Evolutionary conservation across 2,113 vertebrate genomes (phyloP).

Genomic region (Microtus pennsylvanicus): DNA sequence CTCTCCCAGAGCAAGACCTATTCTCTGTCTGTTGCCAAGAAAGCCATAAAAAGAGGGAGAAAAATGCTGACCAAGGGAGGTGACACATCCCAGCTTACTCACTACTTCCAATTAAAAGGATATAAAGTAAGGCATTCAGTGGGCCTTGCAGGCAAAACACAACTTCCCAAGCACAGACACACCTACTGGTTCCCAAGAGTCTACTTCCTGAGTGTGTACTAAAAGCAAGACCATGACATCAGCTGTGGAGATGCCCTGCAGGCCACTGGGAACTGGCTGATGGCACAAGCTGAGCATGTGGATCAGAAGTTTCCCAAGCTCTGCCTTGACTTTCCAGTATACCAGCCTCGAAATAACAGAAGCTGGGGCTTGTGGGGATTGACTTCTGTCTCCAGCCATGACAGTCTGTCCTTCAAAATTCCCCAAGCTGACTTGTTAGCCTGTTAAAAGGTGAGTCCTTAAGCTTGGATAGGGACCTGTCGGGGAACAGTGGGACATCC

Average conservation of each 20-base stretch:
- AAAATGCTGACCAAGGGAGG: slow-evolving; percentile 64
- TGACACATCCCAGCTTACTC: slow-evolving; percentile 69
- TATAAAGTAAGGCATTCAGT: slow-evolving; percentile 66
- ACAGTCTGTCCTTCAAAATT: neutral
- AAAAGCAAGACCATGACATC: slow-evolving; percentile 68
- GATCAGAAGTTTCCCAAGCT: slow-evolving; percentile 65
- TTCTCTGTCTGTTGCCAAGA: slow-evolving; percentile 65
- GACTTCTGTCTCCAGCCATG: neutral
- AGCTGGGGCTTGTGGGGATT: neutral
- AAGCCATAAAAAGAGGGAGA: slow-evolving; percentile 64
- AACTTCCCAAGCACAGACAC: slow-evolving; percentile 70
- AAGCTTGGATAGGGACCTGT: neutral
- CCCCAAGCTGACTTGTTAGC: neutral
- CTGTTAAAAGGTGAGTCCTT: slow-evolving; percentile 39
- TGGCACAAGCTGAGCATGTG: neutral
- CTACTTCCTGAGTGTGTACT: slow-evolving; percentile 62
- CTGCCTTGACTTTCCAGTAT: slow-evolving; percentile 44
- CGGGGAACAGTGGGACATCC: neutral
- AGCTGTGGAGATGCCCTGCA: slow-evolving; percentile 39
- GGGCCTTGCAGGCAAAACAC: neutral
- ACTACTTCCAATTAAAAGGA: slow-evolving; percentile 58
- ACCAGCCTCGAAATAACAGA: slow-evolving; percentile 40
- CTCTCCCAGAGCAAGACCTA: slow-evolving; percentile 44
- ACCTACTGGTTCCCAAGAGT: slow-evolving; percentile 68
- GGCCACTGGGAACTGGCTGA: slow-evolving; percentile 45